Percentiles rank a stretch among this genome's conserved stretches.
phyloP scores from a whole-genome alignment of 1,140 invertebrate species.

The Pseudomyrmex sp. region DNA sequence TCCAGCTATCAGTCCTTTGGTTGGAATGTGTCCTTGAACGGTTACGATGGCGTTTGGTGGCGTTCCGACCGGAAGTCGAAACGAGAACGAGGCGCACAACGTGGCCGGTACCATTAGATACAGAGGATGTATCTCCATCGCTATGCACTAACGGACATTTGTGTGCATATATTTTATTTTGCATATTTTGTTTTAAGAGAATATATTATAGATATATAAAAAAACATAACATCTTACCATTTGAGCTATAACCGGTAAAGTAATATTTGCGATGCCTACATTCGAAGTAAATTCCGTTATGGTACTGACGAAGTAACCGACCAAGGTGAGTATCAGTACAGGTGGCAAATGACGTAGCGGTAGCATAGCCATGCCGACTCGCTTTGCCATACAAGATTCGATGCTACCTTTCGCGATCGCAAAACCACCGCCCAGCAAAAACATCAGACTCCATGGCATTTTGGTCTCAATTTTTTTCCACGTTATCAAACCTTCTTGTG shows the following conservation, averaged over 20 bases:
- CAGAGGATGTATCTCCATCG: slow-evolving; percentile 91
- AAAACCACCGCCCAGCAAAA: slow-evolving; percentile 92
- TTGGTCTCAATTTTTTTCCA: slow-evolving; percentile 91
- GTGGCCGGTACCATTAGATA: slow-evolving; percentile 95
- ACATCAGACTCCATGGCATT: slow-evolving; percentile 91
- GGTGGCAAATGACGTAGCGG: slow-evolving; percentile 86
- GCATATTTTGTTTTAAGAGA: not conserved
- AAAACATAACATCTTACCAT: slow-evolving; percentile 86
- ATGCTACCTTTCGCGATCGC: slow-evolving; percentile 92
- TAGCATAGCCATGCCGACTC: slow-evolving; percentile 88
- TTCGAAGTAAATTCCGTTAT: slow-evolving; percentile 94
- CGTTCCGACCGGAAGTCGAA: slow-evolving; percentile 90
- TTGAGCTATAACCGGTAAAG: slow-evolving; percentile 92
- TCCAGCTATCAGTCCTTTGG: slow-evolving; percentile 88
- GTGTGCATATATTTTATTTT: not conserved
- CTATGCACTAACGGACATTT: slow-evolving; percentile 83
- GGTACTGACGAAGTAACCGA: slow-evolving; percentile 85
- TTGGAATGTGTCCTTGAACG: slow-evolving; percentile 89
- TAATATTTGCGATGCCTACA: slow-evolving; percentile 93
- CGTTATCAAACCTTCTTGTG: slow-evolving; percentile 89
- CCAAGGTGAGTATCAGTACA: slow-evolving; percentile 86
- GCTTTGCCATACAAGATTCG: slow-evolving; percentile 89
- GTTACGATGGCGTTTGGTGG: slow-evolving; percentile 97
- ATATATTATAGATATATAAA: not conserved
- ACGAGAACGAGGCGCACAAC: slow-evolving; percentile 91